phyloP scores from a whole-genome alignment of 1,140 invertebrate species.

The Lerema accius region DNA sequence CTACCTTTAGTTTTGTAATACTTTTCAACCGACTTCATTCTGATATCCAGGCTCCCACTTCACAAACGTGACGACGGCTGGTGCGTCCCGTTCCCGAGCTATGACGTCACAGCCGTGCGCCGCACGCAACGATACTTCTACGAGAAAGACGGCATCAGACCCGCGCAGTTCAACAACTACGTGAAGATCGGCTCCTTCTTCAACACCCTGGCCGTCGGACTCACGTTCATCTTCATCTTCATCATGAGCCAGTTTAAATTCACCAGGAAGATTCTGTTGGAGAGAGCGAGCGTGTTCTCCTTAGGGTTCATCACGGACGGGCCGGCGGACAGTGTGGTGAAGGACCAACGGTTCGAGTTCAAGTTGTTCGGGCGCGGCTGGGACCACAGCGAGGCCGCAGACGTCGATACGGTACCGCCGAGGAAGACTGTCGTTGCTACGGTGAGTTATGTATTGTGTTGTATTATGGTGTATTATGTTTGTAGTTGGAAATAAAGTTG shows the following conservation, averaged over 20 bases:
- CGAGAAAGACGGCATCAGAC: slow-evolving; percentile 86
- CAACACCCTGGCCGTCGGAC: slow-evolving; percentile 73
- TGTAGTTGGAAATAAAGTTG: too few species aligned
- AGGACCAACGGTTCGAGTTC: slow-evolving; percentile 86
- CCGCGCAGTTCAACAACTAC: slow-evolving; percentile 86
- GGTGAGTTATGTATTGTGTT: too few species aligned
- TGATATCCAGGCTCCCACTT: too few species aligned
- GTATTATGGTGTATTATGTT: too few species aligned
- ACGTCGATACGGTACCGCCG: slow-evolving; percentile 85
- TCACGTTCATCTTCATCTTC: slow-evolving; percentile 85
- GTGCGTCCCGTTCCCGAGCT: slow-evolving; percentile 90
- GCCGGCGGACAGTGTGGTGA: slow-evolving; percentile 85
- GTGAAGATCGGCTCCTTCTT: slow-evolving; percentile 82
- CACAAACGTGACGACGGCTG: slow-evolving; percentile 86
- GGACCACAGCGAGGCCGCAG: slow-evolving; percentile 86
- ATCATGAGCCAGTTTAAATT: slow-evolving; percentile 86
- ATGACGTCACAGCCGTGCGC: slow-evolving; percentile 90
- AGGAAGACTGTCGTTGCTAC: slow-evolving; percentile 87
- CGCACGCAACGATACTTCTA: slow-evolving; percentile 90
- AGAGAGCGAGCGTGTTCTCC: slow-evolving; percentile 70
- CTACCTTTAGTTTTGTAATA: too few species aligned
- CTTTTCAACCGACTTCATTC: too few species aligned
- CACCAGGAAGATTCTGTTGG: slow-evolving; percentile 86
- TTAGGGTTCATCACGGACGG: slow-evolving; percentile 86
- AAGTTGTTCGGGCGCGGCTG: slow-evolving; percentile 90